These are phyloP conservation scores for Guaruba guarouba DNA, from an alignment of 2,113 vertebrate species.

Conservation along the genomic window DNA sequence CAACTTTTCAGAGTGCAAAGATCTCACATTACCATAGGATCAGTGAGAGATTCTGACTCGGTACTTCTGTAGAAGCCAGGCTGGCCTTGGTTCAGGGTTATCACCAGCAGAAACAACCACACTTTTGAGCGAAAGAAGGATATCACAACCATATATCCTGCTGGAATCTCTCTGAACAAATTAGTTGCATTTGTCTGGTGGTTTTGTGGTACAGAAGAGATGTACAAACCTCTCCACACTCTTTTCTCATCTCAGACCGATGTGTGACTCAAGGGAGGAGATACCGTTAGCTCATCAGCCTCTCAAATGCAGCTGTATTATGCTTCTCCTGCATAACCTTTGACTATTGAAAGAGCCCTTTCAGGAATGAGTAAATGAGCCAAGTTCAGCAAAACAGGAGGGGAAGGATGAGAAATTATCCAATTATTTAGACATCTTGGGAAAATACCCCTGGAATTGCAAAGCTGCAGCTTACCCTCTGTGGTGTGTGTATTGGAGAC, in stretches of 20 bases:
- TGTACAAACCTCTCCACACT: background rate
- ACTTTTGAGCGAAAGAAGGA: background rate
- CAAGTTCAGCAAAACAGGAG: background rate
- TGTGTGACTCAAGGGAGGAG: background rate
- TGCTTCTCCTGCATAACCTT: background rate
- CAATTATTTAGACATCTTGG: background rate
- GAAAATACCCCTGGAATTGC: background rate
- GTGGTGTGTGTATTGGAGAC: conserved; percentile 96
- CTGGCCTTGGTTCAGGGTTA: background rate
- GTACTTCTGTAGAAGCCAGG: background rate
- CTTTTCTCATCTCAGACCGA: background rate
- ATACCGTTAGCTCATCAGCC: conserved; percentile 3
- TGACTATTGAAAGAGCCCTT: conserved; percentile 35
- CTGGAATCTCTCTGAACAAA: background rate
- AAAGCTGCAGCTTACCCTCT: conserved; percentile 80
- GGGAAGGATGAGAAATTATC: background rate
- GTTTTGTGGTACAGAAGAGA: background rate
- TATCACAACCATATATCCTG: background rate
- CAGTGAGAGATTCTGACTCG: background rate
- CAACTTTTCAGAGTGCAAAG: background rate
- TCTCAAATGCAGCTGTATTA: conserved; percentile 23
- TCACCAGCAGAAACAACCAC: background rate
- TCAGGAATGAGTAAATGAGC: conserved; percentile 23
- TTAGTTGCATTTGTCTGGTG: background rate
- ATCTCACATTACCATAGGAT: background rate